Evolutionary conservation across 2,113 vertebrate genomes (phyloP).

Genomic region (Phalacrocorax pelagicus): DNA sequence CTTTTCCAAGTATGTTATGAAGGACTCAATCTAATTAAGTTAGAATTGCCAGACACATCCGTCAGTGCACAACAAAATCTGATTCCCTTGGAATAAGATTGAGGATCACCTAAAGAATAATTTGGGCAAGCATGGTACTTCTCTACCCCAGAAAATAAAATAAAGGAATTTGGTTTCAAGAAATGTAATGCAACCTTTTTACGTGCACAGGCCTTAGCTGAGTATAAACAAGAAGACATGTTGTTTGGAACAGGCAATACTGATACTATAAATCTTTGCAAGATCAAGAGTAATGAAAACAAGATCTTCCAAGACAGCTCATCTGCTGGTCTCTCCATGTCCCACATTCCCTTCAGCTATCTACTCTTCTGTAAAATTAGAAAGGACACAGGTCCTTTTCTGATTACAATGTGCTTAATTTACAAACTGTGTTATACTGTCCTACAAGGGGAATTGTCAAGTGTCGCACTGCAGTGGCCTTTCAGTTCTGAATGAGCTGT

Average conservation of each 20-base stretch:
- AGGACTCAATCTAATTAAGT: neutral
- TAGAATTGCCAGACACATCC: neutral
- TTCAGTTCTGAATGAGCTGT: neutral
- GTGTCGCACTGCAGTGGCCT: rapidly evolving
- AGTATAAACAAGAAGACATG: neutral
- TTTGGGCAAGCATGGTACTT: neutral
- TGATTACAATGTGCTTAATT: neutral
- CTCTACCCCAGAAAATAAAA: neutral
- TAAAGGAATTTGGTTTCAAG: neutral
- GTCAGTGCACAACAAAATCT: neutral
- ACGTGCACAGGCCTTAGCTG: neutral
- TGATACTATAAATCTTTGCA: neutral
- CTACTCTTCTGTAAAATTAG: neutral
- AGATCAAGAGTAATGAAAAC: neutral
- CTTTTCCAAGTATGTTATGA: neutral
- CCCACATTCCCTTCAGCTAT: neutral
- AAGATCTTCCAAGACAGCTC: neutral
- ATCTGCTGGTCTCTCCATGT: neutral
- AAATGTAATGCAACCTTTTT: neutral
- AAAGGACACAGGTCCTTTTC: neutral
- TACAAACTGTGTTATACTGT: neutral
- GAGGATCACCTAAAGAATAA: neutral
- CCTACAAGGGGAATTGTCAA: neutral
- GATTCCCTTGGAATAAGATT: neutral
- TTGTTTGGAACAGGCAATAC: neutral